A percentile compares a stretch with the other conserved stretches of the same genome.
phyloP scores from a whole-genome alignment of 2,888 invertebrate species.

The Andricus curvator region DNA sequence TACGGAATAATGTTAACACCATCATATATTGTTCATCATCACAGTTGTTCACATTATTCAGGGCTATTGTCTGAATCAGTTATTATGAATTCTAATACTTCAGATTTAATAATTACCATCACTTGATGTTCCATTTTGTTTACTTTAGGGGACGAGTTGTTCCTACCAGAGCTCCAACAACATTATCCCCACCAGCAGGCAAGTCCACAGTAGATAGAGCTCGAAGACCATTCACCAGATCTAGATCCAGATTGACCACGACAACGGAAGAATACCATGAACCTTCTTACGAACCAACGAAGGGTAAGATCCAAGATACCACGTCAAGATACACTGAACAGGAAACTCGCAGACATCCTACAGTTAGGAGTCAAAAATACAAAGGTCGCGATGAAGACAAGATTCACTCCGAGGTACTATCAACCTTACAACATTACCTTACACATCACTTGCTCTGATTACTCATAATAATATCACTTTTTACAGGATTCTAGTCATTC shows the following conservation, averaged over 20 bases:
- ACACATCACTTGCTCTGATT: background rate
- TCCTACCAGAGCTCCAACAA: slow-evolving; percentile 65
- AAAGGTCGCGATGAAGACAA: slow-evolving; percentile 60
- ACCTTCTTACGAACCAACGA: slow-evolving; percentile 70
- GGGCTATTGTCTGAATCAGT: too few relatives aligned
- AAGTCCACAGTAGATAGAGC: slow-evolving; percentile 63
- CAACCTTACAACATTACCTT: background rate
- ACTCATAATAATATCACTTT: background rate
- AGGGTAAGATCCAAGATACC: slow-evolving; percentile 64
- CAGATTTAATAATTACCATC: background rate
- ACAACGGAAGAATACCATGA: slow-evolving; percentile 73
- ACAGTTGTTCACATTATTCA: too few relatives aligned
- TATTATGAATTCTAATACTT: too few relatives aligned
- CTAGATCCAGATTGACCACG: slow-evolving; percentile 68
- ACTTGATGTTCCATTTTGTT: background rate
- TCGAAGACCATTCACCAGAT: slow-evolving; percentile 70
- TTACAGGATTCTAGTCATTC: slow-evolving; percentile 17
- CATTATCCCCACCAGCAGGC: slow-evolving; percentile 59
- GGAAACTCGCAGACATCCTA: slow-evolving; percentile 58
- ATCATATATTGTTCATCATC: too few relatives aligned
- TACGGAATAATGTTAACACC: too few relatives aligned
- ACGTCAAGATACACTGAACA: slow-evolving; percentile 58
- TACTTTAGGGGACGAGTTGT: slow-evolving; percentile 63
- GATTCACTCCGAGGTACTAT: slow-evolving; percentile 58
- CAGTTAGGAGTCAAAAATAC: slow-evolving; percentile 48